A percentile compares a stretch with the other conserved stretches of the same genome.
Conservation (phyloP, 2,797 vertebrate species). For the Emys orbicularis region DNA sequence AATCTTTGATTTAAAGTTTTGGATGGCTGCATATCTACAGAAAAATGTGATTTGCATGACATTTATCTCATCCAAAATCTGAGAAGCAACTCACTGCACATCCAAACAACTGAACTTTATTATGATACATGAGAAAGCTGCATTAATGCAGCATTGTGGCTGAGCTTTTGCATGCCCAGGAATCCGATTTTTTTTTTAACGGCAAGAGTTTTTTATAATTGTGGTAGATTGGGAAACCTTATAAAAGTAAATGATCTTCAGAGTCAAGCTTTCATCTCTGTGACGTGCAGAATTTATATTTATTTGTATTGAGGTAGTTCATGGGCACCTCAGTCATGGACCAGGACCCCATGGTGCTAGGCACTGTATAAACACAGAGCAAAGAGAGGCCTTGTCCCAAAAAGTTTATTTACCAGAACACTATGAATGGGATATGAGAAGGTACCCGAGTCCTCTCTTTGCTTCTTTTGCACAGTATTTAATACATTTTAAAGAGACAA, state of each 20-base stretch:
- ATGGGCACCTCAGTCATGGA: not conserved
- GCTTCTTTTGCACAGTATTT: not conserved
- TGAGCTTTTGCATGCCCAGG: not conserved
- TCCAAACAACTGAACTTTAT: not conserved
- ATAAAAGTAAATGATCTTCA: not conserved
- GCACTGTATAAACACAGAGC: not conserved
- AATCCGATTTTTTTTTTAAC: constrained; percentile 11
- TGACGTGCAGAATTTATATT: not conserved
- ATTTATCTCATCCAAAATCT: constrained; percentile 19
- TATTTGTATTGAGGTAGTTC: not conserved
- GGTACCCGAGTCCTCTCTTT: not conserved
- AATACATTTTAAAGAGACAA: not conserved
- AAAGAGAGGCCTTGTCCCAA: not conserved
- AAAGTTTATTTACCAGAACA: not conserved
- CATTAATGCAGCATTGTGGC: not conserved
- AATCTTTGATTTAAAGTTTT: not conserved
- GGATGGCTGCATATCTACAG: fast-evolving
- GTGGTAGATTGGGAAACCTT: not conserved
- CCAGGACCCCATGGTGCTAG: not conserved
- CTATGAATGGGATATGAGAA: not conserved
- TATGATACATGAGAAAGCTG: constrained; percentile 15
- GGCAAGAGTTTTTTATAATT: not conserved
- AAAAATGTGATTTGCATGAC: not conserved
- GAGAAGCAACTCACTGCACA: constrained; percentile 6
- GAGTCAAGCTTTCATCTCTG: not conserved